Evolutionary conservation across 2,797 vertebrate genomes (phyloP), one percentile per base, ranked within the genome.

Genomic region (Taeniopygia guttata): DNA sequence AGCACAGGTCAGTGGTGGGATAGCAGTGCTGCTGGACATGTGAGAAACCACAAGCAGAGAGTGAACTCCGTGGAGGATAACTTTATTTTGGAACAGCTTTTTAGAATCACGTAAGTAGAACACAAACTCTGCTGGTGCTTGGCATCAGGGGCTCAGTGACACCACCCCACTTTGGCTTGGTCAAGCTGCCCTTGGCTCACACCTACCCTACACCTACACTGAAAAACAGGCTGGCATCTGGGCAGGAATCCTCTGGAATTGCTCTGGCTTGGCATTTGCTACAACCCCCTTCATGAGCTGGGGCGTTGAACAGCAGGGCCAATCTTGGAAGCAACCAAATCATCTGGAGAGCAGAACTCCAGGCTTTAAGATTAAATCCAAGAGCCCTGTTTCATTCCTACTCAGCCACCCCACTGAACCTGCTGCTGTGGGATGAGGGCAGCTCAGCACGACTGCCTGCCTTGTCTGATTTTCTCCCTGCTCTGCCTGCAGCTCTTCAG

Each of bases 61-160:
- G 43, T 18, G 46, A 69, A 46, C 10, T 2, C 62, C 17, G 3
- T 8, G 12, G 19, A n/a, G 32, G 18, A 11, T 8, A 85, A 76
- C 45, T 97, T 96, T 95, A 96, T 89, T 97, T 84, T 82, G 38
- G 49, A 96, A 90, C 67, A 82, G 27, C 68, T 81, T 49, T 36
- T 56, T 72, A 79, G 70, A 90, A 95, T 27, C 3, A 63, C 36
- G 42, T 46, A 70, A 55, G 46, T 29, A 70, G 51, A 94, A 94
- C 54, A n/a, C 49, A 84, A 81, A 43, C 18, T 8, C 7, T 87
- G 84, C 56, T 70, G 64, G 48, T 87, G 56, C 60, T 88, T 9
- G 1, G 77, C 63, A 27, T 23, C 70, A 40, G 55, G 78, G 78
- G 46, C 49, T 78, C 38, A 14, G 17, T 43, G 70, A 84, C 29